Base-by-base conservation (phyloP, 1,140 invertebrate species). In the Calephelis nemesis region DNA sequence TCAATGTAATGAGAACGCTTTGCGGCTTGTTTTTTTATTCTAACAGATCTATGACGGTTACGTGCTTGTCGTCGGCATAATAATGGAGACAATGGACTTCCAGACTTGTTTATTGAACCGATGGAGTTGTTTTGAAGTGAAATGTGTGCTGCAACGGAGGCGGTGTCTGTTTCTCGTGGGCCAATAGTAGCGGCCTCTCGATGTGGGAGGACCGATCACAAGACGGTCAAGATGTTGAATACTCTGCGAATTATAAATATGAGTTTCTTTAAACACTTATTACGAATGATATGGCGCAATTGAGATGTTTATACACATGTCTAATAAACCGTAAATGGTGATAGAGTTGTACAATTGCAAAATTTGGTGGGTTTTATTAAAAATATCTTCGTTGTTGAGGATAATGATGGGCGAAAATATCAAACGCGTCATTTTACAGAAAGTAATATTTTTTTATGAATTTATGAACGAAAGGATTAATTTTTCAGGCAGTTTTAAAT, bases 41-140 rank as follows among this genome's bases (percentile, higher is more conserved):
- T 75, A 79, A 75, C 72, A 83, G 80, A 85, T 84, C 82, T 85
- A 88, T 82, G 87, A 87, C 74, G 74, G 81, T 75, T 72, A 66
- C 77, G 73, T 72, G 72, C 74, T 77, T 77, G 74, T 83, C 75
- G 74, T 74, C 79, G 78, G 81, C 75, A 82, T 85, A 87, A 88
- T 87, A 79, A 72, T 69, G 72, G 77, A 83, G 82, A 90, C 87
- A 90, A 90, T 90, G 84, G 85, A 83, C 81, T 83, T 84, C 75
- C 84, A 85, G 84, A 84, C 83, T 86, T 88, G 84, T 88, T 88
- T 88, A 90, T 88, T 87, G 86, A 84, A 78, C 76, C 75, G 84
- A 88, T 90, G 84, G 88, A 90, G 85, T 86, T 86, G 84, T 88
- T 87, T 85, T 83, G 83, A 82, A 84, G 79, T 77, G 80, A 85